Conservation (phyloP, 2,113 vertebrate genomes). For the Mungos mungo region DNA sequence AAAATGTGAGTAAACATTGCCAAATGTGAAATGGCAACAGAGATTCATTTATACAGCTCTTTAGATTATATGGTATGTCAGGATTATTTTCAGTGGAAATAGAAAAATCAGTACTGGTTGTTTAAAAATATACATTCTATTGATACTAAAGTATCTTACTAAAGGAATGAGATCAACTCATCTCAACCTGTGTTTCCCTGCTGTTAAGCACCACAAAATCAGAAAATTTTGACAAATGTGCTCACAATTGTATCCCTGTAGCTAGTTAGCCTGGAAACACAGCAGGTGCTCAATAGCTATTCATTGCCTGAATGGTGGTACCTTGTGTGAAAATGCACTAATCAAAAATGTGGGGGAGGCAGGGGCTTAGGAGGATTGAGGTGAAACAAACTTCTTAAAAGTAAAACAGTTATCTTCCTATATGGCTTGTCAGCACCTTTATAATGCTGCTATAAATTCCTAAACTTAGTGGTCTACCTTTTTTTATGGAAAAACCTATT, state of each 20-base stretch:
- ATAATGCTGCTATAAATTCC: neutral
- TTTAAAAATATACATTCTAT: slow-evolving; percentile 1
- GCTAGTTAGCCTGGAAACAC: neutral
- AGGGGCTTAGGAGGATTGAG: no score
- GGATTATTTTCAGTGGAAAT: neutral
- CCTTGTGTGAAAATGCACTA: neutral
- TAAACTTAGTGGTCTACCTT: neutral
- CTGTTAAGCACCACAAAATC: neutral
- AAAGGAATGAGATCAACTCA: neutral
- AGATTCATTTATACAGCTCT: neutral
- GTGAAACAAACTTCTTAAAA: neutral
- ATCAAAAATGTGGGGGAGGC: neutral
- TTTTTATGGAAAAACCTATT: neutral
- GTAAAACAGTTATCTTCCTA: neutral
- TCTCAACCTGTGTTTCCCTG: neutral
- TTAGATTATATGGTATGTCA: neutral
- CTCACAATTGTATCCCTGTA: neutral
- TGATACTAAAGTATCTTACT: neutral
- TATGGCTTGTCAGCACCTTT: neutral
- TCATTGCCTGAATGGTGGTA: neutral
- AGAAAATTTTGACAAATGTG: neutral
- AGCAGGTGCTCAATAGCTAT: neutral
- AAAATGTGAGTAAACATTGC: neutral
- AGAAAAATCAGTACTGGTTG: neutral
- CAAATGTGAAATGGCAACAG: neutral